phyloP scores from a whole-genome alignment of 1,140 invertebrate species.

The Bemisia tabaci region DNA sequence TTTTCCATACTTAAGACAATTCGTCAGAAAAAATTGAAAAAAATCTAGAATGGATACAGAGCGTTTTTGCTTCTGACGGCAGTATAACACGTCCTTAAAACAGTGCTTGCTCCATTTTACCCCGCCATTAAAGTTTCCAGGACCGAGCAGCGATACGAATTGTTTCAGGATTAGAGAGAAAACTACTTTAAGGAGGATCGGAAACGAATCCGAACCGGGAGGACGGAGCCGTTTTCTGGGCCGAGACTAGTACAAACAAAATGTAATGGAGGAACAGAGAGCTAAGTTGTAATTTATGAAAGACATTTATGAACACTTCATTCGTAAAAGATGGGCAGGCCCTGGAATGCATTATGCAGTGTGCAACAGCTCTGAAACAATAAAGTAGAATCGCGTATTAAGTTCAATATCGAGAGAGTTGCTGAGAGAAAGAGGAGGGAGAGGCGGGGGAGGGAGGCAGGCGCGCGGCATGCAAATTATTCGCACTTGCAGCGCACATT shows the following conservation, averaged over 20 bases:
- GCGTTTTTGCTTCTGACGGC: too few species aligned
- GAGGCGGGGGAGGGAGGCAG: neutral
- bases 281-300: neutral
- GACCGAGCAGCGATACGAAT: too few species aligned
- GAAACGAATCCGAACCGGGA: too few species aligned
- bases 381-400: neutral
- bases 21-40: too few species aligned
- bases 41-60: too few species aligned
- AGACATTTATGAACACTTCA: neutral
- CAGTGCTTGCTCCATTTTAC: too few species aligned
- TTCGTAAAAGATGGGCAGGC: neutral
- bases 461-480: neutral
- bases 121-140: too few species aligned
- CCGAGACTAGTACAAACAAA: neutral
- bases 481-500: neutral
- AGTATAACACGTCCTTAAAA: too few species aligned
- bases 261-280: neutral
- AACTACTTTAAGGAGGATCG: too few species aligned
- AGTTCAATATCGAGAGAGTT: neutral
- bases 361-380: neutral
- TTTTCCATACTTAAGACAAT: too few species aligned
- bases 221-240: too few species aligned
- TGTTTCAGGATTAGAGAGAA: too few species aligned
- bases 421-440: neutral
- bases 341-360: neutral